phyloP scores from a whole-genome alignment of 2,888 invertebrate genomes.

The Onthophagus sagittarius region DNA sequence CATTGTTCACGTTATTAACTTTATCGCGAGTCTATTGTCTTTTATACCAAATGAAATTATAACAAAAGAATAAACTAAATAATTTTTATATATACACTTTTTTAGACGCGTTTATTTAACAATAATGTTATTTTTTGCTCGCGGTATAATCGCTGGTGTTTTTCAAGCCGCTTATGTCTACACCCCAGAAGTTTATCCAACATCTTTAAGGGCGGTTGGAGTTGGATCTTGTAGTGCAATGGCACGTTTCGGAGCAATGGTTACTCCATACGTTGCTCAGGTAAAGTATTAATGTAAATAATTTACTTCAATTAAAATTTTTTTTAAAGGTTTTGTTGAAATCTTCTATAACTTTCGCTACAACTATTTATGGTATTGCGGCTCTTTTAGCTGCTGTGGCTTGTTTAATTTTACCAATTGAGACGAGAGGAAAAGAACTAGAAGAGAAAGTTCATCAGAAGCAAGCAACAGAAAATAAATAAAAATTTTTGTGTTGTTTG shows the following conservation, averaged over 20 bases:
- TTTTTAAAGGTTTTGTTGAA: constrained; percentile 66
- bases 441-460: constrained; percentile 51
- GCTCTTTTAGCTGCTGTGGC: constrained; percentile 73
- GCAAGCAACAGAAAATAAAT: background rate
- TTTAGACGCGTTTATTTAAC: constrained; percentile 73
- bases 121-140: constrained; percentile 77
- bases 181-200: constrained; percentile 93
- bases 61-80: no score
- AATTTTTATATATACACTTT: constrained; percentile 22
- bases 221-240: constrained; percentile 91
- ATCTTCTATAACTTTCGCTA: constrained; percentile 68
- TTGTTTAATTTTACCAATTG: constrained; percentile 78
- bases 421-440: constrained; percentile 74
- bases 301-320: background rate
- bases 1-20: no score
- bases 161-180: constrained; percentile 96
- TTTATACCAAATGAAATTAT: background rate
- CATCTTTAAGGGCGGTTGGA: constrained; percentile 81
- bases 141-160: constrained; percentile 89
- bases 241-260: constrained; percentile 88
- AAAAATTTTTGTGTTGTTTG: background rate
- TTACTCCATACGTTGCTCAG: constrained; percentile 92
- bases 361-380: constrained; percentile 72
- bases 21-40: no score
- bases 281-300: constrained; percentile 47